Base-by-base conservation (phyloP, 2,888 invertebrate genomes). In the Folsomia candida region DNA sequence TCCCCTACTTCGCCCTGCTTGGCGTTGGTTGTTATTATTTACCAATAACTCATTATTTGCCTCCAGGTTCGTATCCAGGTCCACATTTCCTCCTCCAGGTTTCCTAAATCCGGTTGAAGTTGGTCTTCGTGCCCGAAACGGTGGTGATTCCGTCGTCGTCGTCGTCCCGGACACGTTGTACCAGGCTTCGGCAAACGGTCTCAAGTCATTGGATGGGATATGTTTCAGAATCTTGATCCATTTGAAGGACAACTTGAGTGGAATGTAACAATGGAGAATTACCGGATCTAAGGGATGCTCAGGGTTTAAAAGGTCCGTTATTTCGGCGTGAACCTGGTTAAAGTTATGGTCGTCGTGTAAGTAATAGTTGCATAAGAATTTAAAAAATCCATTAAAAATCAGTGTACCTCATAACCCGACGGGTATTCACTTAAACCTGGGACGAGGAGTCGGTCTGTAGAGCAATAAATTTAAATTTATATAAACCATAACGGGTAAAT, bases 211-310 rank as follows among this genome's bases (percentile, higher is more conserved):
- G 0, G 73, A 25, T 9, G 75, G 72, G 59, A 77, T 69, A 18
- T 73, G 73, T 54, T 71, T 73, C 24, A 71, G 72, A 22, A 77
- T 75, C 28, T 77, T 77, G 58, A 77, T 77, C 76, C 76, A 77
- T 37, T 77, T 77, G 64, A 77, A 77, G 11, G 76, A 77, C 67
- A 67, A 75, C 67, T 77, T 77, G 0, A 77, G 69, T 1, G 76
- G 76, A 51, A 77, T 73, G 71, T 77, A 77, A 37, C 76, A 77
- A 62, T 77, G 76, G 18, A 77, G 72, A 51, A 70, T 67, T 29
- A 77, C 60, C 9, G 70, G 68, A 27, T 76, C 72, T 9, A 67
- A 37, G 57, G 71, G 69, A 6, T 69, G 70, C 25, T 47, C 69
- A 11, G 69, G 69, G 27, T 75, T 72, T 18, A 77, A 51, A 11